phyloP scores from a whole-genome alignment of 2,113 vertebrate genomes.

The Phrynosoma blainvillii region DNA sequence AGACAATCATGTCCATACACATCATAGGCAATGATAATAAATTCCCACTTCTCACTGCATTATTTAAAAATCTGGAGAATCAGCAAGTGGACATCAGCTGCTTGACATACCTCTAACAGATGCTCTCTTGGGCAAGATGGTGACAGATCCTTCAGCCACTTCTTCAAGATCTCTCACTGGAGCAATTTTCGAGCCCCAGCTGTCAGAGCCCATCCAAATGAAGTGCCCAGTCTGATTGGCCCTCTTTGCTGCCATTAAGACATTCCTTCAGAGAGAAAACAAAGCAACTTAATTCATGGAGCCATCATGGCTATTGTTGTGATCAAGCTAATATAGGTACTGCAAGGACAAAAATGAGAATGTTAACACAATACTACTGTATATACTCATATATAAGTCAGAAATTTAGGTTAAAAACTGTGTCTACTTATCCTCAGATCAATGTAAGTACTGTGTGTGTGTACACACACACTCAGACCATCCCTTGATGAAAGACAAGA shows the following conservation, averaged over 20 bases:
- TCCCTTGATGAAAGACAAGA: too few species aligned
- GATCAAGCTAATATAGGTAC: not conserved
- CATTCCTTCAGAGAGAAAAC: slow-evolving; percentile 77
- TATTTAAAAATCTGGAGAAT: not conserved
- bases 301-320: not conserved
- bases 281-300: not conserved
- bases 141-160: slow-evolving; percentile 92
- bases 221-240: slow-evolving; percentile 95
- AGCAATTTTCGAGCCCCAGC: slow-evolving; percentile 95
- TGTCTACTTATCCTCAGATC: too few species aligned
- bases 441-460: too few species aligned
- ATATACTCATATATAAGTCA: too few species aligned
- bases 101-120: slow-evolving; percentile 86
- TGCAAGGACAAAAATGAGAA: not conserved
- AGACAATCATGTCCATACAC: not conserved
- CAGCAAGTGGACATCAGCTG: not conserved
- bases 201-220: slow-evolving; percentile 97
- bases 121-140: slow-evolving; percentile 91
- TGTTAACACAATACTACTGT: not conserved
- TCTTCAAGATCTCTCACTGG: slow-evolving; percentile 92
- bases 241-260: slow-evolving; percentile 89
- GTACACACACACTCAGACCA: too few species aligned
- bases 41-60: not conserved
- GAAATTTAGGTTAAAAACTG: too few species aligned
- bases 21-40: not conserved